Conservation (phyloP, 2,888 invertebrate genomes). For the Meganola albula region DNA sequence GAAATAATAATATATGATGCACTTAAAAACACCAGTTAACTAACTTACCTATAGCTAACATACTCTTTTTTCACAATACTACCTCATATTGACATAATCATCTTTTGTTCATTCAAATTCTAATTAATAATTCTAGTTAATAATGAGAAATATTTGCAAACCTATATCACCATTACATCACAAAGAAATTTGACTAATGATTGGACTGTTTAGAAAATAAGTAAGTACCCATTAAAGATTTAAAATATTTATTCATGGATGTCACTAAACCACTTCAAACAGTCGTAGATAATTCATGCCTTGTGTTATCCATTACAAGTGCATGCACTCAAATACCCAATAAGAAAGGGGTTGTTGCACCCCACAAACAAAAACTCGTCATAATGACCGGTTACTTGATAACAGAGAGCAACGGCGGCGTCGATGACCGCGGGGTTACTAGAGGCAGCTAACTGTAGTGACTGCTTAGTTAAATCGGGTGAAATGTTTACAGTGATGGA, state of each 20-base stretch:
- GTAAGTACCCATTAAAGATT: background rate
- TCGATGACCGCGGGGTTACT: constrained; percentile 29
- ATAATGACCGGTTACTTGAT: constrained; percentile 7
- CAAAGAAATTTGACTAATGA: background rate
- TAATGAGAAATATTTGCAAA: background rate
- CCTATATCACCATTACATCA: background rate
- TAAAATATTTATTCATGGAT: background rate
- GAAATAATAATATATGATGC: too few species aligned
- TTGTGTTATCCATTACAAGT: too few species aligned
- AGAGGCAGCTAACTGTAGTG: constrained; percentile 28
- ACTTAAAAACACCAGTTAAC: too few species aligned
- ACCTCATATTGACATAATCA: too few species aligned
- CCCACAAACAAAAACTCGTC: constrained; percentile 4
- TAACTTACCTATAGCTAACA: too few species aligned
- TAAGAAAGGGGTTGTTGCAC: constrained; percentile 2
- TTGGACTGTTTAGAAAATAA: background rate
- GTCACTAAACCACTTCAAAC: background rate
- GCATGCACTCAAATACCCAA: constrained; percentile 1
- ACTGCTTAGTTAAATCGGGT: constrained; percentile 20
- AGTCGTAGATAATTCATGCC: too few species aligned
- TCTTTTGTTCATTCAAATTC: too few species aligned
- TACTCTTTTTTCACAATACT: too few species aligned
- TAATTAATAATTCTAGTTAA: too few species aligned
- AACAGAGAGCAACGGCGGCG: constrained; percentile 12
- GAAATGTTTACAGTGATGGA: constrained; percentile 15